phyloP scores from a whole-genome alignment of 1,140 invertebrate species.

The Sitodiplosis mosellana region DNA sequence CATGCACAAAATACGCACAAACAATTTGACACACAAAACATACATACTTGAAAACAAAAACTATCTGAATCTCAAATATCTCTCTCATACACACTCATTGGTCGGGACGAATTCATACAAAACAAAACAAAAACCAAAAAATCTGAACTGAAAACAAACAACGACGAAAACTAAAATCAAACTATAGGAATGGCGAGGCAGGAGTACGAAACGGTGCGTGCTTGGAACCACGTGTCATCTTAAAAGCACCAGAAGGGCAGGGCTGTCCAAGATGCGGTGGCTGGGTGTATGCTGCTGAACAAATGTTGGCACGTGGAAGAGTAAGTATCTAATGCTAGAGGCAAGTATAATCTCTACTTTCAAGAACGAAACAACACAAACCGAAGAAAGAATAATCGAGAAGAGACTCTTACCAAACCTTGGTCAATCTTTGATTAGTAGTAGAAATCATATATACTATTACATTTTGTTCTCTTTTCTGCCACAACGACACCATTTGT shows the following conservation, averaged over 20 bases:
- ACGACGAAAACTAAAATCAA: too few relatives aligned
- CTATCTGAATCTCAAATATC: neutral
- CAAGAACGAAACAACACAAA: neutral
- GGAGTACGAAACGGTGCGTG: slow-evolving; percentile 4
- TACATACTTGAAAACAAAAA: neutral
- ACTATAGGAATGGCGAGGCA: neutral
- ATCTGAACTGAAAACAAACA: too few relatives aligned
- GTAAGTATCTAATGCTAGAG: slow-evolving; percentile 34
- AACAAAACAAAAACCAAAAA: too few relatives aligned
- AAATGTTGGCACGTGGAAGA: slow-evolving; percentile 78
- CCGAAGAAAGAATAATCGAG: neutral
- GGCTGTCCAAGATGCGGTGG: slow-evolving; percentile 82
- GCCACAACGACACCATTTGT: neutral
- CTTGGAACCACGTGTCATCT: slow-evolving; percentile 49
- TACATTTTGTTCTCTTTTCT: neutral
- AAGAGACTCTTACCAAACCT: neutral
- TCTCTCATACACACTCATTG: neutral
- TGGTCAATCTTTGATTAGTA: too few relatives aligned
- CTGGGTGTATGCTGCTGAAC: slow-evolving; percentile 82
- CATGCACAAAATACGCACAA: neutral
- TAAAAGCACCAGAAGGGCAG: slow-evolving; percentile 68
- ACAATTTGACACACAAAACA: too few relatives aligned
- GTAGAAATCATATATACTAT: neutral
- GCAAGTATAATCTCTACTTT: slow-evolving; percentile 1
- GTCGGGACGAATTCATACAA: neutral